Base-by-base conservation (phyloP, 2,797 vertebrate genomes). In the Pseudomugil gertrudae region DNA sequence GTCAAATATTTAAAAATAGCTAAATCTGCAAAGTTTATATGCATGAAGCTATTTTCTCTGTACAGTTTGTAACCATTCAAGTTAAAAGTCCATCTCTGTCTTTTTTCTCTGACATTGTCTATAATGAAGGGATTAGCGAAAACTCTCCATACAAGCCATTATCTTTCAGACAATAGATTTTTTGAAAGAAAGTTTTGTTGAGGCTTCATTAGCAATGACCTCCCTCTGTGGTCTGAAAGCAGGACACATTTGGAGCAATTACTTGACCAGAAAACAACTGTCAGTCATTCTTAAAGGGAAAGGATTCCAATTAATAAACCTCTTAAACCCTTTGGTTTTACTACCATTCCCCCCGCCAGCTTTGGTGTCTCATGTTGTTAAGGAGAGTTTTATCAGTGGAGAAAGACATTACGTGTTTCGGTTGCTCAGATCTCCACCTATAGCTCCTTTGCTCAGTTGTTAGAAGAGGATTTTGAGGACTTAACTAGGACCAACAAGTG, bases 231-330 rank as follows among this genome's bases (percentile, higher is more conserved):
- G 90, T 84, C 87, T 90, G 92, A 93, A 89, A 92, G 88, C 89
- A 84, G 92, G 92, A 90, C 92, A 93, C 94, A 93, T 95, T 96
- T 95, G 95, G 94, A 95, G 95, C 95, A 96, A 95, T 96, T 96
- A 96, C 95, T 95, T 94, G 92, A 92, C 92, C 93, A 93, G 94
- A 95, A 94, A 95, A 94, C 94, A 95, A 93, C 94, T 95, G 96
- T 95, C 96, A 96, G 95, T 97, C 95, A 98, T 95, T 95, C 95
- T 96, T 96, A 96, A 95, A 95, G 95, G 95, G 96, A 95, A 91
- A 95, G 95, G 94, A 95, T 94, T 94, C 93, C 94, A 94, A 95
- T 95, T 95, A 95, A 95, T 95, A 95, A 96, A 94, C 93, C 94
- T 94, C 93, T 94, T 92, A 96, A 95, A 96, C 92, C 94, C 94